phyloP scores from a whole-genome alignment of 2,797 vertebrate species.

The Arctocebus calabarensis region DNA sequence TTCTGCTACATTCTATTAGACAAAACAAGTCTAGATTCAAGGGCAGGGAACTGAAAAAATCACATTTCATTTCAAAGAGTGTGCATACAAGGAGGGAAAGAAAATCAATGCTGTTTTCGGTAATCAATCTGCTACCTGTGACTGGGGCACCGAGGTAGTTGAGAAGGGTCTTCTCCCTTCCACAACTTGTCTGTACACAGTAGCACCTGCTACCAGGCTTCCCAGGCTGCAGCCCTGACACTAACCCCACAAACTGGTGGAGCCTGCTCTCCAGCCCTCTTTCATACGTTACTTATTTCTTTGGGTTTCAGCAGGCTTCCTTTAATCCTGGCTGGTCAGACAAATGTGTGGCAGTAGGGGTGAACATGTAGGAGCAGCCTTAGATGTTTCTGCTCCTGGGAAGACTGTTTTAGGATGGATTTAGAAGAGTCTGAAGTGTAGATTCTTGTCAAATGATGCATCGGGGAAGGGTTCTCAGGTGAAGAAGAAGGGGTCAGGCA shows the following conservation, averaged over 20 bases:
- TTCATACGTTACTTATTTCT: background rate
- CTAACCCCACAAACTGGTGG: background rate
- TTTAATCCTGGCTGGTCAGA: constrained; percentile 38
- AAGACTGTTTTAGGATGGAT: constrained; percentile 19
- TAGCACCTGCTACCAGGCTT: background rate
- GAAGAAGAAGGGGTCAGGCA: background rate
- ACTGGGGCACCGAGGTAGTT: background rate
- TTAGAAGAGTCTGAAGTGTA: constrained; percentile 29
- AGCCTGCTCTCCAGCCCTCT: background rate
- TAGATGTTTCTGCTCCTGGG: background rate
- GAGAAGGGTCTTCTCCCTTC: background rate
- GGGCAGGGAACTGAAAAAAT: background rate
- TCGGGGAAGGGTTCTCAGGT: constrained; percentile 1
- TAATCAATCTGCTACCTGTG: background rate
- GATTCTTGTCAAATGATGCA: background rate
- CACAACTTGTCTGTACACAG: background rate
- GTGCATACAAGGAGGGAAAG: background rate
- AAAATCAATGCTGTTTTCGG: background rate
- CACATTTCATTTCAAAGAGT: background rate
- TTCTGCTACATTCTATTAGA: background rate
- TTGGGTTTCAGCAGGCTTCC: background rate
- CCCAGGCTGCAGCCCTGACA: background rate
- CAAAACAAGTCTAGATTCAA: constrained; percentile 31
- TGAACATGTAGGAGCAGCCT: background rate
- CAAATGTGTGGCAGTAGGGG: background rate